These are phyloP conservation scores for Crioceris asparagi DNA, from an alignment of 2,888 invertebrate species.

Conservation along the genomic window DNA sequence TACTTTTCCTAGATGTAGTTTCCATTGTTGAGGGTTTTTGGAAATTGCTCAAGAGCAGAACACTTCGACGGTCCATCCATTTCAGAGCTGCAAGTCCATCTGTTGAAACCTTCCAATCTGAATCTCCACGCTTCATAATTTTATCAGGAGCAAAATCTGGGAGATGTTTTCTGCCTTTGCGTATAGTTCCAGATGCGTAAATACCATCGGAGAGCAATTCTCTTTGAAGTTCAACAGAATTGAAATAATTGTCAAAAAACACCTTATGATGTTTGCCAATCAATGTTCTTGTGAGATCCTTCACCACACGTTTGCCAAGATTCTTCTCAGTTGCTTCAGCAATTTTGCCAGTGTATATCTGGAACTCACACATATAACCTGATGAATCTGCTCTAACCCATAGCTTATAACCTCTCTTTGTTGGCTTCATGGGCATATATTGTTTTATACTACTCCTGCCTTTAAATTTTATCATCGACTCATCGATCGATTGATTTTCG, in stretches of 20 bases:
- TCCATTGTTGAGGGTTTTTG: slow-evolving; percentile 6
- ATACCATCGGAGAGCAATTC: slow-evolving; percentile 6
- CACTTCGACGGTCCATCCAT: slow-evolving; percentile 9
- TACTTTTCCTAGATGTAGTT: slow-evolving; percentile 2
- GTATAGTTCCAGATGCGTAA: slow-evolving; percentile 14
- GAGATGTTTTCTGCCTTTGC: slow-evolving; percentile 13
- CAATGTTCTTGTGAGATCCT: slow-evolving; percentile 11
- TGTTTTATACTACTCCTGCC: slow-evolving; percentile 19
- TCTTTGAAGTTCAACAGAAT: slow-evolving; percentile 11
- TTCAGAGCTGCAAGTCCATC: slow-evolving; percentile 8
- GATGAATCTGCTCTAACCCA: slow-evolving; percentile 15
- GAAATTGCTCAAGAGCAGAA: slow-evolving; percentile 6
- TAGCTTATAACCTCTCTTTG: slow-evolving; percentile 27
- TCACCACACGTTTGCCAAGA: slow-evolving; percentile 14
- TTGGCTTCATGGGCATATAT: slow-evolving; percentile 27
- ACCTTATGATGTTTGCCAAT: slow-evolving; percentile 13
- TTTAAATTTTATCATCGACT: slow-evolving; percentile 20
- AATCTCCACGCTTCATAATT: slow-evolving; percentile 13
- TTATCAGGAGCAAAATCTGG: slow-evolving; percentile 14
- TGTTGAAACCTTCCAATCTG: slow-evolving; percentile 5
- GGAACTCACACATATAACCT: slow-evolving; percentile 17
- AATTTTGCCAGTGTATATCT: slow-evolving; percentile 21
- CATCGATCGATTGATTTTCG: slow-evolving; percentile 12
- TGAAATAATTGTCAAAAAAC: slow-evolving; percentile 18
- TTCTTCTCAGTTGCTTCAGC: slow-evolving; percentile 10